phyloP scores from a whole-genome alignment of 35 echinoderm and acorn worm species.

The Apostichopus parvimensis region DNA sequence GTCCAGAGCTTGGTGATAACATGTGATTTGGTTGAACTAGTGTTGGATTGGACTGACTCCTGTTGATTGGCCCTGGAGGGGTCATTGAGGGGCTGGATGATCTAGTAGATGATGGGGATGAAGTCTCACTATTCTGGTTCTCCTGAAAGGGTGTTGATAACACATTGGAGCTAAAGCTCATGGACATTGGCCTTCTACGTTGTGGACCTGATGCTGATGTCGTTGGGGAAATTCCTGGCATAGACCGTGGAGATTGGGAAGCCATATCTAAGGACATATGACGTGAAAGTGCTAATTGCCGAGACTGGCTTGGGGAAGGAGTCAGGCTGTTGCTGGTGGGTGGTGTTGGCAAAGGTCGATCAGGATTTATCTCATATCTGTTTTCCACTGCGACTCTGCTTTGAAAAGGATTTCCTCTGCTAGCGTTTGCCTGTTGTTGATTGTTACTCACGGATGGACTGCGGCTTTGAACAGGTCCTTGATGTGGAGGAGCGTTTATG shows the following conservation, averaged over 20 bases:
- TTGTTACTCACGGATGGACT: not conserved
- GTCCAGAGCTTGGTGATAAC: slow-evolving; percentile 20
- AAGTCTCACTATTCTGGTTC: not conserved
- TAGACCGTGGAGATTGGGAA: not conserved
- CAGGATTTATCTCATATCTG: not conserved
- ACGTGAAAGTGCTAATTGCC: not conserved
- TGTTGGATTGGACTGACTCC: slow-evolving; percentile 43
- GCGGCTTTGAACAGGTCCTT: not conserved
- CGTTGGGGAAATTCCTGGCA: not conserved
- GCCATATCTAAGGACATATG: slow-evolving; percentile 39
- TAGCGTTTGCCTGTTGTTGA: not conserved
- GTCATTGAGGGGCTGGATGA: slow-evolving; percentile 15
- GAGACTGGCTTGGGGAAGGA: not conserved
- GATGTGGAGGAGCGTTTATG: not conserved
- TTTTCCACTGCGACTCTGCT: slow-evolving; percentile 8
- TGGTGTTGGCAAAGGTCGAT: not conserved
- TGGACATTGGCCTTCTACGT: slow-evolving; percentile 40
- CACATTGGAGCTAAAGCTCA: slow-evolving; percentile 32
- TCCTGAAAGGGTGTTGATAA: slow-evolving; percentile 11
- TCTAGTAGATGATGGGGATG: slow-evolving; percentile 24
- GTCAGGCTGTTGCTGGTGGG: not conserved
- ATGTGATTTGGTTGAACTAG: slow-evolving; percentile 9
- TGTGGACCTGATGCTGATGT: not conserved
- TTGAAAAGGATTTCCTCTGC: slow-evolving; percentile 28
- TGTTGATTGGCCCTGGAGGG: not conserved